These are phyloP conservation scores for Miichthys miiuy DNA, from an alignment of 2,797 vertebrate genomes.

Conservation along the genomic window DNA sequence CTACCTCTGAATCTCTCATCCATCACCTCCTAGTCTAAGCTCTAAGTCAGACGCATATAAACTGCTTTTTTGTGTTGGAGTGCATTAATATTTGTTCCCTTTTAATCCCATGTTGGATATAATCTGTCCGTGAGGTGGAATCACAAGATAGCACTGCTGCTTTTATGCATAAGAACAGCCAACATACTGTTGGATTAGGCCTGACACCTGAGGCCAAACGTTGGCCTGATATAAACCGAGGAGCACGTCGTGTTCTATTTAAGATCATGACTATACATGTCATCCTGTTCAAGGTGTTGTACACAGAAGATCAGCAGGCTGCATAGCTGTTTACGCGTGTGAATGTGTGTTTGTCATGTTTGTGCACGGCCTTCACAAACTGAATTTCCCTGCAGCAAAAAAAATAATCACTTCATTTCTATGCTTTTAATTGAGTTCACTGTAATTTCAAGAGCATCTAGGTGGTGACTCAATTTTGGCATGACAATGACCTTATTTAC, in stretches of 20 bases:
- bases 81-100: not conserved
- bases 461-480: not conserved
- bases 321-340: not conserved
- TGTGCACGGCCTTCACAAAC: constrained; percentile 9
- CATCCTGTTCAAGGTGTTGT: not conserved
- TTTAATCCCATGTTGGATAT: not conserved
- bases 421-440: not conserved
- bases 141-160: constrained; percentile 36
- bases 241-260: not conserved
- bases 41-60: not conserved
- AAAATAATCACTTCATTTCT: not conserved
- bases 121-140: not conserved
- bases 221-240: constrained; percentile 30
- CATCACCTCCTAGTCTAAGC: too few relatives aligned
- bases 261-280: constrained; percentile 50
- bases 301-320: constrained; percentile 13
- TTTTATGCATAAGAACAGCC: constrained; percentile 45
- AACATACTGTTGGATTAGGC: not conserved
- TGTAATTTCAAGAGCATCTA: not conserved
- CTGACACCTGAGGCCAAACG: constrained; percentile 38
- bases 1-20: not conserved
- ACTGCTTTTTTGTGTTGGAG: not conserved
- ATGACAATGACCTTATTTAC: not conserved
- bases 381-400: constrained; percentile 21
- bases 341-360: constrained; percentile 12